phyloP scores from a whole-genome alignment of 2,888 invertebrate genomes.

The Ichneumoninae sp. region DNA sequence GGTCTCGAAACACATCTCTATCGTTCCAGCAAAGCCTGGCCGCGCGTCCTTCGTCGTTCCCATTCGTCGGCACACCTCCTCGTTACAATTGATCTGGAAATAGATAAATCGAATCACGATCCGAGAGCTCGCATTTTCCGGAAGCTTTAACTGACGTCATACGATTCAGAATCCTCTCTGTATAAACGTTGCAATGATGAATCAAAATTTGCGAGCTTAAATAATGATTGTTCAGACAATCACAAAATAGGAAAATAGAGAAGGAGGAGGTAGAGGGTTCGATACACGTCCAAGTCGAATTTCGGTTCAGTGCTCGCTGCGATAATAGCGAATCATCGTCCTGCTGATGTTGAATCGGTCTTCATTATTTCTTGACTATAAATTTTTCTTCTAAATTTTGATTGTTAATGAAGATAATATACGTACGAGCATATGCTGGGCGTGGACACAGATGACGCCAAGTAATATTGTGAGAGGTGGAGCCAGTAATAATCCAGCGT shows the following conservation, averaged over 20 bases:
- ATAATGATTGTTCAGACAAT: neutral
- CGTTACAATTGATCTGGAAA: conserved; percentile 88
- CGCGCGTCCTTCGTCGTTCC: conserved; percentile 84
- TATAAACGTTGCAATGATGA: neutral
- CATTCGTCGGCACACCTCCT: conserved; percentile 87
- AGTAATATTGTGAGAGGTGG: conserved; percentile 91
- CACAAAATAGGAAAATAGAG: neutral
- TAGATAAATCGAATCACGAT: neutral
- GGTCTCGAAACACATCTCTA: conserved; percentile 91
- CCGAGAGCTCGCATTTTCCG: neutral
- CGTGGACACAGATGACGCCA: conserved; percentile 94
- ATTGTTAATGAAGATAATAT: conserved; percentile 47
- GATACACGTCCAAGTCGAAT: conserved; percentile 25
- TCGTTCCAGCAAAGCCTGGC: conserved; percentile 93
- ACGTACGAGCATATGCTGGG: conserved; percentile 95
- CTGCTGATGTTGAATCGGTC: neutral
- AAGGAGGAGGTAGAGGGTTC: neutral
- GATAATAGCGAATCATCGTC: conserved; percentile 18
- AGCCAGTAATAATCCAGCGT: conserved; percentile 94
- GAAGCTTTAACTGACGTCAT: neutral
- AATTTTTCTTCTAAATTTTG: neutral
- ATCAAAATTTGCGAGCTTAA: neutral
- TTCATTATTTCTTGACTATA: neutral
- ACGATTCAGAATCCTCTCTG: neutral
- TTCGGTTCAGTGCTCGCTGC: conserved; percentile 20